A percentile compares a stretch with the other conserved stretches of the same genome.
phyloP scores from a whole-genome alignment of 2,113 vertebrate species.

The Centropus bengalensis region DNA sequence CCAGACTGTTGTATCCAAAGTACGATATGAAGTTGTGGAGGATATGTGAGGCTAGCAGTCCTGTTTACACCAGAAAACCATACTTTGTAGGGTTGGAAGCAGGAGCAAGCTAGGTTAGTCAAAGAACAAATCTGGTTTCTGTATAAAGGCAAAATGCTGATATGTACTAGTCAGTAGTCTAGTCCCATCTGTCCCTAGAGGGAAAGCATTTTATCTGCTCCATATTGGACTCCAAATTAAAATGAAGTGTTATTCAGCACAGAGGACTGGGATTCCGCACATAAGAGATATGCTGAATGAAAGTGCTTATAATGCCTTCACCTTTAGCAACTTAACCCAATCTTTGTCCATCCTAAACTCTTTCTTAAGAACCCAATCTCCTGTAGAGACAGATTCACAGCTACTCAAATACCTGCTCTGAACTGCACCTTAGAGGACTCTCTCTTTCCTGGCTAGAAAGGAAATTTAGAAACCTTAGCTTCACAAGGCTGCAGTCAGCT shows the following conservation, averaged over 20 bases:
- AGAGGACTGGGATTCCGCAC: background rate
- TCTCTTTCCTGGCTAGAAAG: background rate
- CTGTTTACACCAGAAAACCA: background rate
- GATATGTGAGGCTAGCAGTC: background rate
- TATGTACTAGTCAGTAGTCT: background rate
- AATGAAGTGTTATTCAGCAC: background rate
- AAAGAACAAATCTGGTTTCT: background rate
- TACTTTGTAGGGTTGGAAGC: background rate
- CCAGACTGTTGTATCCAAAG: accelerated
- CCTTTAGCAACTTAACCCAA: background rate
- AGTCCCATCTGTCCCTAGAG: background rate
- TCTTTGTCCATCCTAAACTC: background rate
- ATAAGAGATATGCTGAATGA: background rate
- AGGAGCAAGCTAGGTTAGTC: background rate
- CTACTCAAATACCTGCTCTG: background rate
- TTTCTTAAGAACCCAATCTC: background rate
- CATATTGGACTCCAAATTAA: background rate
- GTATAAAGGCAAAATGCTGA: background rate
- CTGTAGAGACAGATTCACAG: background rate
- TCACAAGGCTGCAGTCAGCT: background rate
- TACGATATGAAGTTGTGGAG: background rate
- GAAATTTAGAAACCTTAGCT: background rate
- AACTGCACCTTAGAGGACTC: background rate
- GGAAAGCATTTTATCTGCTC: background rate
- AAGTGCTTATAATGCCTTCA: background rate